Evolutionary conservation across 1,140 invertebrate genomes (phyloP).

Genomic region (Drosophila nebulosa): DNA sequence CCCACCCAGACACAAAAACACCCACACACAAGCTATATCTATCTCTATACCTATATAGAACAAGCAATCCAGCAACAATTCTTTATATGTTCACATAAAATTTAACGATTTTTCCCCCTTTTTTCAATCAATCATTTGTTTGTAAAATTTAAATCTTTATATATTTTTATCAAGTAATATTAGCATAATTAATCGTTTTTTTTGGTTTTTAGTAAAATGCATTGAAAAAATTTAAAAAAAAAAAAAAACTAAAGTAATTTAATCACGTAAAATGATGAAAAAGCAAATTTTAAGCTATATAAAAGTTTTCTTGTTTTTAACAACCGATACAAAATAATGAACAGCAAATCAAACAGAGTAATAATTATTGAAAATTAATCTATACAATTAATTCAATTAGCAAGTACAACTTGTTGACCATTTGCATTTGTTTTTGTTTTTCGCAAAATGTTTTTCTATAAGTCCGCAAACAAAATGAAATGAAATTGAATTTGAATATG

Average conservation of each 20-base stretch:
- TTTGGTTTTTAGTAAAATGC: constrained; percentile 55
- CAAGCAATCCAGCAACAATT: constrained; percentile 21
- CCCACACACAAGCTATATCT: constrained; percentile 39
- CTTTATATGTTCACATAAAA: constrained; percentile 55
- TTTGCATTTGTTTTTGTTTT: constrained; percentile 80
- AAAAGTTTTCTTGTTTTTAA: constrained; percentile 78
- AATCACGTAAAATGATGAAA: constrained; percentile 51
- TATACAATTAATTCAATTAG: constrained; percentile 62
- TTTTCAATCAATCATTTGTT: constrained; percentile 62
- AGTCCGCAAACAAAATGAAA: constrained; percentile 28
- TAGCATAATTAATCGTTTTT: constrained; percentile 74
- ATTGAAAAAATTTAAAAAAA: constrained; percentile 61
- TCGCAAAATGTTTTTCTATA: constrained; percentile 66
- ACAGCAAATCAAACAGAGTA: constrained; percentile 38
- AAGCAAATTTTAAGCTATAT: constrained; percentile 62
- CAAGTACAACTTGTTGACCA: constrained; percentile 68
- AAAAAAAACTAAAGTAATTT: constrained; percentile 68
- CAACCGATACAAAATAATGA: constrained; percentile 49
- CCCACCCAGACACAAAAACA: constrained; percentile 53
- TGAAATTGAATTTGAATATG: not conserved
- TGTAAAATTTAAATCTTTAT: constrained; percentile 69
- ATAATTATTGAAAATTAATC: constrained; percentile 56
- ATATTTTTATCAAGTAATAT: constrained; percentile 72
- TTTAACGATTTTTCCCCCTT: constrained; percentile 54
- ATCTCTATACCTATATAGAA: constrained; percentile 39